Base-by-base conservation (phyloP, 30 jellyfish, hydroid and myxozoan species). In the Cassiopea xamachana region DNA sequence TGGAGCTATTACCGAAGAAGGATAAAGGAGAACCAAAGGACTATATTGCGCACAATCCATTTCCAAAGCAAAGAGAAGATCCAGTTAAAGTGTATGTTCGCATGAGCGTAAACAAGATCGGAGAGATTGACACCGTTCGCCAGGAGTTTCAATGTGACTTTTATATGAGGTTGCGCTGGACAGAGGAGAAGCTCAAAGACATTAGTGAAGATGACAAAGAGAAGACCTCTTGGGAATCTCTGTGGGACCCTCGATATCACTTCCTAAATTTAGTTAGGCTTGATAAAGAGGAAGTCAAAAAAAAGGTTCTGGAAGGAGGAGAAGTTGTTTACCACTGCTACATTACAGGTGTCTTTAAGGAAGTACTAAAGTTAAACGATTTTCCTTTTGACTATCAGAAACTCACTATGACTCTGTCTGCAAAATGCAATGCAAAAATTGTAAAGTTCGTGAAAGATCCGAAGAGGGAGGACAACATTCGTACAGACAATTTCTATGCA, bases 321-420 rank as follows among this genome's bases (percentile, higher is more conserved):
- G 39, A 77, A 17, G 94, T 87, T 19, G 67, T 47, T 8, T 82
- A 73, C 48, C 78, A 87, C 48, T 87, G 78, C 75, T 90, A 78
- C 39, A 80, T 87, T 14, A 87, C 64, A 68, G 94, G 94, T 1
- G 71, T 85, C 12, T 87, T 87, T 60, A 80, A 87, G 58, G 94
- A 87, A 13, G 87, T 73, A 44, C 84, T 87, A 39, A 85, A 87
- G 46, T 81, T 89, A 27, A 46, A 62, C 62, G 16, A 70, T 75
- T 89, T 89, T 62, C 96, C 96, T 5, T 89, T 89, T 76, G 96
- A 89, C 13, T 89, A 89, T 49, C 91, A 81, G 64, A 75, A 71
- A 39, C 89, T 89, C 45, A 46, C 96, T 48, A n/a, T 89, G 83
- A 89, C 73, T 7, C 69, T 81, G 50, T 0, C 0, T 0, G 39